Evolutionary conservation across 2,113 vertebrate species (phyloP), one percentile per base, ranked within the genome.

Genomic region (Bambusicola thoracicus): DNA sequence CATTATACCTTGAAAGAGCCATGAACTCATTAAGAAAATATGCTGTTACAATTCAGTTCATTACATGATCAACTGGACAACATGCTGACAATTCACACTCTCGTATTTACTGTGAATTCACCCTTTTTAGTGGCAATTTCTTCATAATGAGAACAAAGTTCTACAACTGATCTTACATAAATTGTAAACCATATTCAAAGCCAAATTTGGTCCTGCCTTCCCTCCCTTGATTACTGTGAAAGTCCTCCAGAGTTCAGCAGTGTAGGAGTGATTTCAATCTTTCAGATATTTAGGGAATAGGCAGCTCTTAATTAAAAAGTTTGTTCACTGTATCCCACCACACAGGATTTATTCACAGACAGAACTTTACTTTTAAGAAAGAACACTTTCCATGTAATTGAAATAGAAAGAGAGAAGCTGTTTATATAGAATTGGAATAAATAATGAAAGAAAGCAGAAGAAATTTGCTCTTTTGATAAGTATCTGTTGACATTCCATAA

Each of bases 11-110:
- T 90, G 43, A 81, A 85, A 78, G 34, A 94, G 22, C 51, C 30
- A 74, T 40, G 83, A 90, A 56, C 27, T 83, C 56, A 44, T 68
- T 94, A 46, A 86, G 53, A 51, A 90, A 92, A 85, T 90, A 43
- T 30, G 38, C 68, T 25, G 4, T 49, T 56, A 51, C 20, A 59
- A 46, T 72, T 86, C 51, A 88, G 63, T 70, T 53, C 27, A 53
- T 16, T 53, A 68, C 65, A n/a, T 32, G 63, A 94, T 63, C 85
- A 58, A 41, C 83, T 85, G 90, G 34, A 36, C 34, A 72, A 22
- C 9, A 24, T 65, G 77, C 25, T 85, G 32, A 92, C 22, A 81
- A 81, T 88, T 84, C 51, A 56, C 17, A 25, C 5, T 81, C 30
- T 24, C 13, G 3, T 51, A 56, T 83, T 78, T 76, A 65, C 25